Base-by-base conservation (phyloP, 2,113 vertebrate genomes). In the Perognathus longimembris region DNA sequence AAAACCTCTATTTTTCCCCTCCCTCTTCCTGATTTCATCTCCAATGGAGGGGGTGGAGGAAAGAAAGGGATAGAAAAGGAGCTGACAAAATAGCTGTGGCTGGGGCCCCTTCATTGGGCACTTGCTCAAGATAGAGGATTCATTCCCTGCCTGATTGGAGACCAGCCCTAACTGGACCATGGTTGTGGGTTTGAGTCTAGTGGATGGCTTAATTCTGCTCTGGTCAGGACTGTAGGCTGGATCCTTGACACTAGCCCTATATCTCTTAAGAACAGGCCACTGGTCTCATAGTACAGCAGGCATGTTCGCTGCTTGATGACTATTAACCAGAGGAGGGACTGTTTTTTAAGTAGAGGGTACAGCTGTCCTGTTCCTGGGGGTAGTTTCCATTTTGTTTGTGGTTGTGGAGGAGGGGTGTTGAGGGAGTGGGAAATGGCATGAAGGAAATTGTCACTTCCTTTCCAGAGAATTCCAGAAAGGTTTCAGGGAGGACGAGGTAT, bases 401-500 rank as follows among this genome's bases (percentile, higher is more conserved):
- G 86, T 79, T 91, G 80, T 94, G 95, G 92, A 86, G 96, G 96
- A 94, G 86, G 92, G 91, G 86, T 73, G 91, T 64, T 64, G 91
- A 94, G 89, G 86, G 94, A 96, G 91, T 95, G 94, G 96, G 96
- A 96, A 96, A 96, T 95, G 86, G 94, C 95, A 96, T 95, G 92
- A 92, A 96, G 96, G 96, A 97, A 97, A 97, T 70, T 90, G 95
- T 97, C 94, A 91, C 94, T 97, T 97, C 96, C 94, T 96, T 97
- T 96, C 95, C 94, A 96, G 91, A 96, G 95, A 97, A 97, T 96
- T 97, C 95, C 96, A 96, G 95, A 96, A 96, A 97, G 95, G 96
- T 94, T 96, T 96, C 96, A 96, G 88, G 92, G 91, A 94, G 88
- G 83, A 88, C 17, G 7, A 92, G 79, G 91, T 92, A 95, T 96